Percentiles rank a stretch among this genome's conserved stretches.
Evolutionary conservation across 2,888 invertebrate species (phyloP).

Genomic region (Sycophila texana): DNA sequence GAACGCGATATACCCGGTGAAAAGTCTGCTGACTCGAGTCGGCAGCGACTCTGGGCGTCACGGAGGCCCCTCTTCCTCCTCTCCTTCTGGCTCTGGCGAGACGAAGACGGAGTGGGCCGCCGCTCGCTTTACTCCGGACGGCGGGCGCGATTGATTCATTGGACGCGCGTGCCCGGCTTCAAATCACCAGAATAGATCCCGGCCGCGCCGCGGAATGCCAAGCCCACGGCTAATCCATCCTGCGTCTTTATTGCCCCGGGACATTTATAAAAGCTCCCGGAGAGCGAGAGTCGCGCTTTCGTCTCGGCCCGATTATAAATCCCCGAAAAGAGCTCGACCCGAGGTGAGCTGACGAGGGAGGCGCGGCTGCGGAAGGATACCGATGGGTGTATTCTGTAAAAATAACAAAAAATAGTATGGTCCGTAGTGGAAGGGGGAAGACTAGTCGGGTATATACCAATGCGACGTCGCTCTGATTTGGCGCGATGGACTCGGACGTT

Average conservation of each 20-base stretch:
- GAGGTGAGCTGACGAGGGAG: constrained; percentile 13
- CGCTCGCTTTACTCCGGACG: constrained; percentile 52
- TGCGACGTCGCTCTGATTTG: too few species aligned
- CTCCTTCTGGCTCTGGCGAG: constrained; percentile 47
- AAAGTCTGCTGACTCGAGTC: too few species aligned
- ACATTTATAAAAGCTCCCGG: constrained; percentile 52
- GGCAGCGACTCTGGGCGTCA: too few species aligned
- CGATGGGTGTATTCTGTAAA: not conserved
- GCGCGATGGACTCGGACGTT: too few species aligned
- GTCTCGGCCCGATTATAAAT: constrained; percentile 51
- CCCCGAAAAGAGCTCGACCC: constrained; percentile 11
- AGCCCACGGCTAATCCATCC: constrained; percentile 71
- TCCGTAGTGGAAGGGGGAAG: too few species aligned
- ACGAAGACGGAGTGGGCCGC: constrained; percentile 57
- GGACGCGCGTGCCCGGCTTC: constrained; percentile 75
- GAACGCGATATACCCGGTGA: too few species aligned
- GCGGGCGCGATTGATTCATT: constrained; percentile 74
- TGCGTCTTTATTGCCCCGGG: constrained; percentile 55
- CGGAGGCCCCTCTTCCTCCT: not conserved
- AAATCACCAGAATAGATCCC: constrained; percentile 75
- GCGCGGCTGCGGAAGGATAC: not conserved
- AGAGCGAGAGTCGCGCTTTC: constrained; percentile 9
- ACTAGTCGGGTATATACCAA: too few species aligned
- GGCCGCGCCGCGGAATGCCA: constrained; percentile 69
- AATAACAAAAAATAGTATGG: too few species aligned